Evolutionary conservation across 2,113 vertebrate species (phyloP), one percentile per base, ranked within the genome.

Genomic region (Gallinago undulata): DNA sequence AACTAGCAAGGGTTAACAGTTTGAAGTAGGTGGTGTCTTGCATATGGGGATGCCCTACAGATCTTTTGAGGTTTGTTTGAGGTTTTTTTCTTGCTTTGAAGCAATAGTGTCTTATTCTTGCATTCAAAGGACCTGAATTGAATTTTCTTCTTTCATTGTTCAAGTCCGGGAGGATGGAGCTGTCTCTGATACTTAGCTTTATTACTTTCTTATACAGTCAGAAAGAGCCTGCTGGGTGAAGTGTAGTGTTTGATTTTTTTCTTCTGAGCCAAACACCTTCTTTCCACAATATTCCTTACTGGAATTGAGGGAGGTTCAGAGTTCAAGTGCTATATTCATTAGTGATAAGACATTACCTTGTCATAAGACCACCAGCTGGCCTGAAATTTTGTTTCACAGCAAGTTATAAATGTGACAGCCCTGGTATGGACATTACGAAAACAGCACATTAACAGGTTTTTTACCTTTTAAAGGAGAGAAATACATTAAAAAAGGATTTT

Each of bases 201-300:
- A 3, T 27, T 37, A 25, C 4, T 57, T 84, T 90, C 63, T 43
- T 33, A 33, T 73, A 43, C 19, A 31, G 31, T 57, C 28, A 50
- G 47, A 63, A 84, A 45, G 27, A 89, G 25, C 30, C 19, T 76
- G 23, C 63, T 69, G 53, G 35, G 12, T 88, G 21, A 19, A 50
- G 17, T 53, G 45, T n/a, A 67, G 66, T 0, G 0, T 83, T 67
- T 84, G 6, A 1, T 19, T 47, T 35, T n/a, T 83, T 12, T 6
- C 13, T 77, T 84, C 27, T 55, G 17, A 93, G 22, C 3, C 19
- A 28, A 88, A 48, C 19, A 41, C 30, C 12, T 75, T 68, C 14
- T 63, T 91, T 80, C 41, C 28, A 59, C 27, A n/a, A 1, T 63
- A 55, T 70, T 91, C 89, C 60, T 24, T 77, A 8, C 19, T 87